Evolutionary conservation across 2,888 invertebrate species (phyloP), one percentile per base, ranked within the genome.

Genomic region (Marasmarcha lunaedactyla): DNA sequence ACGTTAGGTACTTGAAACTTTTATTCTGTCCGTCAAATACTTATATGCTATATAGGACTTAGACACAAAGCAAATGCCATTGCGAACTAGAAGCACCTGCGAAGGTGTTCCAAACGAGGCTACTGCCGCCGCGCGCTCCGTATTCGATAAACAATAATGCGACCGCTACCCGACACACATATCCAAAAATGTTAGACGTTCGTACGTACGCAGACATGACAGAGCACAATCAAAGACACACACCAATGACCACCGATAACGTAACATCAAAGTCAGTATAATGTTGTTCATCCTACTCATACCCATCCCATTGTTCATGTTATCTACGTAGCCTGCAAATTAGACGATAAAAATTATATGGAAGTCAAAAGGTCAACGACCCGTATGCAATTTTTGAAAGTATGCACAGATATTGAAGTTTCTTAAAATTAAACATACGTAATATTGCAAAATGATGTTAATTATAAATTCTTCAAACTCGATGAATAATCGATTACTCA

Each of bases 141-240:
- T 54, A 62, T 60, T 58, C 58, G 59, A 72, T 70, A 70, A 69
- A 72, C 67, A 73, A 73, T 69, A 69, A 61, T 50, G 51, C 47
- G 47, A 54, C 65, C 66, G 69, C 69, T 74, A 69, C 41, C 43
- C 51, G 62, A 52, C 58, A 63, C 55, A 62, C 56, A 62, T 66
- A 55, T 30, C 30, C 10, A 4, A 30, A 30, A 30, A 7, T 30
- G 30, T 30, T 30, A 30, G 30, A 30, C 30, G 30, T 11, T 2
- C 30, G 20, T 20, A 3, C 7, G 7, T 20, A 20, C 3, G 4
- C 20, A 20, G 20, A 20, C 7, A 20, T 20, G 20, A 7, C 20
- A 3, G 20, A 20, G 20, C 20, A 20, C 20, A 20, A 20, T 7
- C 20, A 20, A 5, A 20, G 20, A 20, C 3, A 3, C 7, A 5